Base-by-base conservation (phyloP, 2,797 vertebrate genomes). In the Nyctalus aviator region DNA sequence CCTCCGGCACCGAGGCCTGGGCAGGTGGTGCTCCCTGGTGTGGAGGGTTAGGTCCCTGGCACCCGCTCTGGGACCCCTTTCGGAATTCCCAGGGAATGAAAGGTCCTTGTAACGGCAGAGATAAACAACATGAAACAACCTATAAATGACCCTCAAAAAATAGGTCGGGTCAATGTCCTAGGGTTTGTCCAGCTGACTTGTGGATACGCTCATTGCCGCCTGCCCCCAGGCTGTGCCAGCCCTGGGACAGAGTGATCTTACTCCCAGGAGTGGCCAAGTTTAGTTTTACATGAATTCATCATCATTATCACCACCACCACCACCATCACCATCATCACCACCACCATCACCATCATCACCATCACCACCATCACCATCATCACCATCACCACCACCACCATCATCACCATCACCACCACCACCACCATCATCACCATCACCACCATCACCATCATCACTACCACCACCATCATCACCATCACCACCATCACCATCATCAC, bases 311-410 rank as follows among this genome's bases (percentile, higher is more conserved):
- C 0, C n/a, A 53, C 0, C 48, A 68, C n/a, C n/a, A 37, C 0
- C 8, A 8, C 1, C 17, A 13, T 0, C 17, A 37, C 2, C 6
- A 69, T 0, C 35, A 59, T 2, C 13, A 21, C 2, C 17, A 46
- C 1, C 44, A 12, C 0, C 9, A 57, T 2, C 8, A 13, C 0
- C 23, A 25, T 1, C 10, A 6, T 1, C 13, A 8, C 0, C 17
- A 37, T 3, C 4, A 69, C 1, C 35, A 50, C 2, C 7, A 35
- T 2, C 23, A 46, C 1, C 32, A 15, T 0, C 41, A 53, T 0
- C 48, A 12, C 9, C 55, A 25, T 4, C 23, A 25, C 1, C 1
- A 57, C 1, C 23, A 59, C 0, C 23, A 6, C 1, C 18, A 10
- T 0, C 13, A 32, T 2, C 3, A 62, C 0, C 30, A 59, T 2